phyloP scores from a whole-genome alignment of 2,888 invertebrate genomes.

The Ramazzottius varieornatus region DNA sequence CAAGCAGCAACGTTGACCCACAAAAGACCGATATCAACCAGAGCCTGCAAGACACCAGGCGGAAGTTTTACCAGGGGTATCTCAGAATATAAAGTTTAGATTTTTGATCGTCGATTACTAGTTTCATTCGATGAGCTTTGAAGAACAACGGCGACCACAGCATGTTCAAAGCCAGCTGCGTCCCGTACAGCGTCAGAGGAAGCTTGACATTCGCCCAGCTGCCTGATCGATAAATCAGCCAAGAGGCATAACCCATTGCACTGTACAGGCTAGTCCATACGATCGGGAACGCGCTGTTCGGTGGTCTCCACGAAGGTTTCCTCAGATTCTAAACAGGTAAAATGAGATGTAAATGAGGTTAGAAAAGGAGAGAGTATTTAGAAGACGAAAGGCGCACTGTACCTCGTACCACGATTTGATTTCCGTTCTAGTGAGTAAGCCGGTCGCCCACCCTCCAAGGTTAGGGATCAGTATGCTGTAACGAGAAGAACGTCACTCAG shows the following conservation, averaged over 20 bases:
- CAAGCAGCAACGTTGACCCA: conserved; percentile 15
- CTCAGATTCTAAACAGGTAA: not conserved
- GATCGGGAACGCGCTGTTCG: not conserved
- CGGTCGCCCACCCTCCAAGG: not conserved
- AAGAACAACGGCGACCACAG: not conserved
- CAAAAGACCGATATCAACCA: conserved; percentile 13
- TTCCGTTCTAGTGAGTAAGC: not conserved
- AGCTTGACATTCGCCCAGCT: not conserved
- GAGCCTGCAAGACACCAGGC: conserved; percentile 13
- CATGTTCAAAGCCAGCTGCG: not conserved
- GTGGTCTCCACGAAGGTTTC: not conserved
- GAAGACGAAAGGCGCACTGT: not conserved
- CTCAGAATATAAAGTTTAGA: no score
- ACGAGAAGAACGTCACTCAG: no score
- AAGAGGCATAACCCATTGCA: not conserved
- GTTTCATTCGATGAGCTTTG: not conserved
- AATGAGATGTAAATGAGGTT: not conserved
- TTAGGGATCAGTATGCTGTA: not conserved
- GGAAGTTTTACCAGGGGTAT: no score
- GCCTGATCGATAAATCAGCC: not conserved
- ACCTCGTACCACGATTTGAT: not conserved
- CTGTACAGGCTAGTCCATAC: not conserved
- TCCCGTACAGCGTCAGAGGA: not conserved
- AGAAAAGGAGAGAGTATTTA: not conserved
- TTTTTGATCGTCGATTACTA: no score